Base-by-base conservation (phyloP, 2,113 vertebrate species). In the Neogobius melanostomus region DNA sequence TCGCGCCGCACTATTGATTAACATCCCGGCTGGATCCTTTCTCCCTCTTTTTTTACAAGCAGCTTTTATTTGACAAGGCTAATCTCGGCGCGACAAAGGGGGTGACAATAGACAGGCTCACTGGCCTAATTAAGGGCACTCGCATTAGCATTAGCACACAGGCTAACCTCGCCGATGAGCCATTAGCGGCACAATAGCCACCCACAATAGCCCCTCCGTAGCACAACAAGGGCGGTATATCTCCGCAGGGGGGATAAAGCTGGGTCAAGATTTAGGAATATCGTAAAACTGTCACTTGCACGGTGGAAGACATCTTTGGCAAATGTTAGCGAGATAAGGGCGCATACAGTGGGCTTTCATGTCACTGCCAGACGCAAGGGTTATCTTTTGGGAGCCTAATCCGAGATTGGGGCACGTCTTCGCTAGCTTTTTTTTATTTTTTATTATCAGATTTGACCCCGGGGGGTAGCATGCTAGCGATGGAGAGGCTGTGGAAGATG, bases 41-140 rank as follows among this genome's bases (percentile, higher is more conserved):
- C 21, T 56, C 42, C 72, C 61, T 52, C n/a, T 44, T 53, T 44
- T 53, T 82, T 88, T 78, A 82, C 78, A 69, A 76, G 53, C 64
- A 66, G 6, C 64, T 54, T 76, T 85, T 80, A 83, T 85, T 80
- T 85, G 80, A 84, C 85, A 76, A 68, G 72, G 65, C 84, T 85
- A 77, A 87, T 87, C 82, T 85, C 42, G 79, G 60, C 56, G 28
- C 67, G 76, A 84, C 79, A 85, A 70, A 70, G 85, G 66, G 81
- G 76, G 72, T 82, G 85, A 87, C 81, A 90, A 82, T 86, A 83
- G 85, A 66, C 78, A 72, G 76, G 57, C 76, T 77, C 79, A 85
- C 78, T n/a, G 74, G 81, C 63, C 77, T 88, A 83, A 91, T 87
- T 88, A 87, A 88, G 70, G 75, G 68, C 77, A 80, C 71, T 87